A percentile compares a stretch with the other conserved stretches of the same genome.
Conservation (phyloP, 2,888 invertebrate species). For the Tigriopus californicus region DNA sequence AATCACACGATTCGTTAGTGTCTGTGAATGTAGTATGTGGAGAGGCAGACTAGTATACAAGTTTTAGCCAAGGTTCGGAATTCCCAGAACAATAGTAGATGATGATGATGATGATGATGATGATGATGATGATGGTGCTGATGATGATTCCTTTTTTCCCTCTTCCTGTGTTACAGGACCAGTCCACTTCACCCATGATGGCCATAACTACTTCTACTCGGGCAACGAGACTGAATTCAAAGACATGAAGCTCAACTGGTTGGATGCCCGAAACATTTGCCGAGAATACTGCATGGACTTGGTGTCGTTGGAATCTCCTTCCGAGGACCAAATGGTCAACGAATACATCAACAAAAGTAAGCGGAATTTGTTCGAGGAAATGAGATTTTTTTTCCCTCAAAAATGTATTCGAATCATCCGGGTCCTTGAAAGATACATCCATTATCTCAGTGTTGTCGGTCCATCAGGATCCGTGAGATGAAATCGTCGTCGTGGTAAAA, state of each 20-base stretch:
- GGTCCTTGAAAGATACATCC: too few relatives aligned
- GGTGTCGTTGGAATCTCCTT: constrained; percentile 70
- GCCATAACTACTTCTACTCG: constrained; percentile 11
- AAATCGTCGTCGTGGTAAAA: too few relatives aligned
- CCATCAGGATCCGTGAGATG: too few relatives aligned
- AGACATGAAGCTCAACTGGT: constrained; percentile 48
- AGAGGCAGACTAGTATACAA: background rate
- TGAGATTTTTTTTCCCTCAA: too few relatives aligned
- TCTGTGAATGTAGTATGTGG: background rate
- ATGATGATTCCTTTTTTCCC: too few relatives aligned
- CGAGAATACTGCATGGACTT: constrained; percentile 84
- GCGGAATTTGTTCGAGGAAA: background rate
- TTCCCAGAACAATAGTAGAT: too few relatives aligned
- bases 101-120: too few relatives aligned
- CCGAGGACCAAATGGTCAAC: constrained; percentile 57
- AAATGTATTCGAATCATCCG: too few relatives aligned
- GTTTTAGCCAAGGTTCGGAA: background rate
- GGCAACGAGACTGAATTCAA: background rate
- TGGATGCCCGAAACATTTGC: constrained; percentile 76
- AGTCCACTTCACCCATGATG: constrained; percentile 3
- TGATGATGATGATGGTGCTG: too few relatives aligned
- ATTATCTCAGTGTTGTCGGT: too few relatives aligned
- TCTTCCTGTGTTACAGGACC: constrained; percentile 3
- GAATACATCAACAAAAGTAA: constrained; percentile 37
- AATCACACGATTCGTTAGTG: background rate